Evolutionary conservation across 2,113 vertebrate species (phyloP), one percentile per base, ranked within the genome.

Genomic region (Megalops atlanticus): DNA sequence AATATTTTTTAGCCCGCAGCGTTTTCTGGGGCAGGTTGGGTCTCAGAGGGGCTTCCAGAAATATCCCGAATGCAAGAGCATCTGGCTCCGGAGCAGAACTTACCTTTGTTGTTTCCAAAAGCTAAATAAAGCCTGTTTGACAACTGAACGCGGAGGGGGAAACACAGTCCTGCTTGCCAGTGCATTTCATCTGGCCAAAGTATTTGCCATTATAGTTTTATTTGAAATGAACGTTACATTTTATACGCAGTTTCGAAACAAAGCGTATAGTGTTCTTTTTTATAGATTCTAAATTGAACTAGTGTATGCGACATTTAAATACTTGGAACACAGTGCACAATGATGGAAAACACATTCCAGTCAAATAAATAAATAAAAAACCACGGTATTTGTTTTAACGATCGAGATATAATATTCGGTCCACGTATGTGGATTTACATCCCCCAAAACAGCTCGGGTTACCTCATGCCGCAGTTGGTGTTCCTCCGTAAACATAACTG

Each of bases 1-100:
- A 91, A 89, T 87, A 89, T 89, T 92, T 90, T 90, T 91, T 89
- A 92, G 89, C 91, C 91, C 89, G 92, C 91, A 90, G 91, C 89
- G 89, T 89, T 93, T 93, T 93, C 92, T 93, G 85, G 92, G 92
- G 88, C 92, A 92, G 72, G 82, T 81, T 82, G 40, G 41, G 69
- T 89, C 91, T 89, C 90, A 80, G 84, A 90, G 90, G 92, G 90
- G 81, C 87, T 86, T 81, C 91, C 92, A 91, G 88, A 93, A 92
- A 93, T 93, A 93, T 86, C 91, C 85, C 87, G 85, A 86, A 85
- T 91, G 89, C 90, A 84, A 87, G 76, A 86, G 84, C 27, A 84
- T 84, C 88, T 87, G 82, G 70, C 64, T 89, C 38, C 82, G 89
- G 85, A 81, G 84, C 49, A 54, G 86, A 43, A 82, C 86, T 90